Percentiles rank a stretch among this genome's conserved stretches.
Conservation (phyloP, 1,140 invertebrate species). For the Ectropis grisescens region DNA sequence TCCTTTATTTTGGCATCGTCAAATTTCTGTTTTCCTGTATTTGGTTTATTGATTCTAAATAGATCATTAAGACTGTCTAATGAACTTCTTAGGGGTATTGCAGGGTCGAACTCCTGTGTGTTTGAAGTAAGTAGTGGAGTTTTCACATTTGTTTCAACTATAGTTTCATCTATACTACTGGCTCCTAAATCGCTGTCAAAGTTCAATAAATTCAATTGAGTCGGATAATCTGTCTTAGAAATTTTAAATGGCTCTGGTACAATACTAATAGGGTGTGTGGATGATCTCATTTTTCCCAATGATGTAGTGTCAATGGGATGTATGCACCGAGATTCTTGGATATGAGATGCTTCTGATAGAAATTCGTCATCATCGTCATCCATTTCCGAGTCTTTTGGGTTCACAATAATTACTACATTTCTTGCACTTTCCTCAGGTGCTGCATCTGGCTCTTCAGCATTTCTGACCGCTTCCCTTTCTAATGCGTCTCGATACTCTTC, state of each 20-base stretch:
- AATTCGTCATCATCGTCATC: constrained; percentile 19
- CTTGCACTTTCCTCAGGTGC: constrained; percentile 13
- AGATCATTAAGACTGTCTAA: no score
- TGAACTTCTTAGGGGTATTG: no score
- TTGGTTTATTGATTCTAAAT: no score
- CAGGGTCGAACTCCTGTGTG: no score
- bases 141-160: constrained; percentile 5
- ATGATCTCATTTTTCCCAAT: constrained; percentile 12
- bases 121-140: no score
- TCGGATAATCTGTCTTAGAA: constrained; percentile 6
- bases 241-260: constrained; percentile 12
- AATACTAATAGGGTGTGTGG: constrained; percentile 7
- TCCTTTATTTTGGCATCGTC: background rate
- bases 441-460: constrained; percentile 18
- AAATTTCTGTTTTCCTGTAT: no score
- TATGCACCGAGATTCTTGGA: constrained; percentile 29
- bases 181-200: constrained; percentile 27
- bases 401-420: constrained; percentile 36
- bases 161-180: constrained; percentile 28
- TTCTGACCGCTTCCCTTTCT: constrained; percentile 41
- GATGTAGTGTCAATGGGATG: constrained; percentile 10
- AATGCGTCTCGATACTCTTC: constrained; percentile 54
- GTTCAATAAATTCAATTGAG: constrained; percentile 20
- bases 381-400: constrained; percentile 19
- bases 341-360: constrained; percentile 29